Conservation (phyloP, 2,888 invertebrate species). For the Luperina testacea region DNA sequence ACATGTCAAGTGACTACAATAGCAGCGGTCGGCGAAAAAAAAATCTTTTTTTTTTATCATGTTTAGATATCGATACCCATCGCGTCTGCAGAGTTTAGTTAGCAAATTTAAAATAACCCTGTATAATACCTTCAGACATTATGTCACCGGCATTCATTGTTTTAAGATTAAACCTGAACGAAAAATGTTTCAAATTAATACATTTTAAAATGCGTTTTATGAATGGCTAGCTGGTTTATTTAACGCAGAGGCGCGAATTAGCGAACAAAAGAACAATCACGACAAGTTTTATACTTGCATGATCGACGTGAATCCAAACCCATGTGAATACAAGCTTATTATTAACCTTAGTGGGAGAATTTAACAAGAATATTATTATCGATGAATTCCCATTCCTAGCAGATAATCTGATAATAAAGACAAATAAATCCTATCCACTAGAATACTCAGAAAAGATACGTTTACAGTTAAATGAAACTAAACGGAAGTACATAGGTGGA, state of each 20-base stretch:
- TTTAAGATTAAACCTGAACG: slow-evolving; percentile 5
- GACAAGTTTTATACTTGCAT: background rate
- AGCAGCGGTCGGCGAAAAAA: too few relatives aligned
- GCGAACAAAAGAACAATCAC: too few relatives aligned
- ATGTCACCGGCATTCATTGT: slow-evolving; percentile 23
- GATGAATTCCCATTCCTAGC: background rate
- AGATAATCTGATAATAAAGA: slow-evolving; percentile 13
- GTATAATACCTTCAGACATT: slow-evolving; percentile 5
- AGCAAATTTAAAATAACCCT: too few relatives aligned
- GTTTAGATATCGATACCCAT: too few relatives aligned
- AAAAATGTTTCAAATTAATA: slow-evolving; percentile 8
- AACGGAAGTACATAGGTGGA: slow-evolving; percentile 18
- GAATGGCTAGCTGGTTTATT: background rate
- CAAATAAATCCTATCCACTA: slow-evolving; percentile 3
- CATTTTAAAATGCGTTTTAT: slow-evolving; percentile 4
- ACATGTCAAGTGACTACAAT: too few relatives aligned
- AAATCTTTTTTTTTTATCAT: too few relatives aligned
- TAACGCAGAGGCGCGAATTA: background rate
- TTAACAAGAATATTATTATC: background rate
- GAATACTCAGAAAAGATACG: slow-evolving; percentile 35
- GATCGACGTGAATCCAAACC: background rate
- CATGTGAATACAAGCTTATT: background rate
- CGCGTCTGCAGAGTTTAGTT: too few relatives aligned
- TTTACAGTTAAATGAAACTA: slow-evolving; percentile 16
- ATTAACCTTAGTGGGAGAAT: background rate